Evolutionary conservation across 1,140 invertebrate species (phyloP), one percentile per base, ranked within the genome.

Genomic region (Dendroctonus ponderosae): DNA sequence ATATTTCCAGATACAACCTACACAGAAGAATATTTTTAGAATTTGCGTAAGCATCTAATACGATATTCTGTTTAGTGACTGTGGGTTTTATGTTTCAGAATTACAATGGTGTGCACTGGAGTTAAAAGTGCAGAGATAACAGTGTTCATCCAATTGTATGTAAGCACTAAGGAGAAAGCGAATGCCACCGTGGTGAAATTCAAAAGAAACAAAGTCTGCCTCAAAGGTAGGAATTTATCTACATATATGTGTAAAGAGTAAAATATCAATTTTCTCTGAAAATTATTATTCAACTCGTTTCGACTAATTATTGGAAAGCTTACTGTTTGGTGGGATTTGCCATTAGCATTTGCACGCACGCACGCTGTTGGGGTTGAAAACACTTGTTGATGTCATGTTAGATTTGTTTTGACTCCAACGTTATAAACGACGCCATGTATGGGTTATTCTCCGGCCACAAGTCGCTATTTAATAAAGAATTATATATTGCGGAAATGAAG

Each of bases 171-270:
- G n/a, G 83, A 85, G 60, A 80, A 80, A 50, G 82, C 86, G 73
- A 91, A 92, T 74, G 86, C 89, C 68, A 91, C 91, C 5, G 81
- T 84, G 53, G 81, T 94, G 39, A 86, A 89, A 64, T 90, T 95
- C 79, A 90, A 88, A 75, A 82, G 93, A 69, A 93, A 91, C 79
- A 94, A 94, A 81, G 90, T 93, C 71, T 95, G 93, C 75, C 82
- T 90, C 48, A 91, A 91, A 87, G 90, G 91, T 93, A 76, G 62
- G 67, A 43, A 44, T 15, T n/a, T 9, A 42, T n/a, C 7, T 43
- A 44, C 39, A 41, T 12, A 26, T 14, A 52, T 52, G 37, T 26
- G 5, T 52, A 52, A 52, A 52, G n/a, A 14, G 15, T 0, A 52
- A 51, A 8, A 15, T 26, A 15, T 52, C 50, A 56, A 56, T 40